These are phyloP conservation scores for Antennarius maculatus DNA, from an alignment of 2,797 vertebrate species.

Conservation along the genomic window DNA sequence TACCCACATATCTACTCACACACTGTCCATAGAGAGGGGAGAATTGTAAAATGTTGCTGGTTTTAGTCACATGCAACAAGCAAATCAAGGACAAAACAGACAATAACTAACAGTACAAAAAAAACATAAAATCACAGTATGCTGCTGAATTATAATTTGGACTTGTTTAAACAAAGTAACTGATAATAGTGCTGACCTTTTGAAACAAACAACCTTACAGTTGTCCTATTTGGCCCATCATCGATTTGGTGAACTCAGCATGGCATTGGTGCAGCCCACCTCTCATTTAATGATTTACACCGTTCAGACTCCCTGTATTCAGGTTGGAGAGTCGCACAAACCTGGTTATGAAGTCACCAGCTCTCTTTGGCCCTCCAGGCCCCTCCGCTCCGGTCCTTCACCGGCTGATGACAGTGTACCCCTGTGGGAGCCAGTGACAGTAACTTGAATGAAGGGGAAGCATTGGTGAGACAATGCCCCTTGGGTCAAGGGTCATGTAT, in stretches of 20 bases:
- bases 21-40: not conserved
- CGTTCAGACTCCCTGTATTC: constrained; percentile 60
- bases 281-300: constrained; percentile 47
- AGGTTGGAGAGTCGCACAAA: constrained; percentile 42
- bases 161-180: constrained; percentile 16
- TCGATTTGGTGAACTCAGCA: constrained; percentile 23
- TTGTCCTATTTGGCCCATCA: constrained; percentile 21
- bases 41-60: not conserved
- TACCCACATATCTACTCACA: not conserved
- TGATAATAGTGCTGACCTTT: constrained; percentile 9
- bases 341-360: constrained; percentile 45
- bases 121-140: not conserved
- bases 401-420: constrained; percentile 63
- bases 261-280: constrained; percentile 41
- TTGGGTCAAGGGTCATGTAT: constrained; percentile 75
- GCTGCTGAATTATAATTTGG: not conserved
- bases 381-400: constrained; percentile 53
- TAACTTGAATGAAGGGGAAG: constrained; percentile 58
- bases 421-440: constrained; percentile 62
- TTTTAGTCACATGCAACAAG: not conserved
- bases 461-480: constrained; percentile 69
- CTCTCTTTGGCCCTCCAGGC: constrained; percentile 44
- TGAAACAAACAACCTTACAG: constrained; percentile 36
- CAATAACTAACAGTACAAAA: not conserved
- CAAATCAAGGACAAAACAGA: not conserved